Evolutionary conservation across 2,888 invertebrate species (phyloP).

Genomic region (Andrena minutula): DNA sequence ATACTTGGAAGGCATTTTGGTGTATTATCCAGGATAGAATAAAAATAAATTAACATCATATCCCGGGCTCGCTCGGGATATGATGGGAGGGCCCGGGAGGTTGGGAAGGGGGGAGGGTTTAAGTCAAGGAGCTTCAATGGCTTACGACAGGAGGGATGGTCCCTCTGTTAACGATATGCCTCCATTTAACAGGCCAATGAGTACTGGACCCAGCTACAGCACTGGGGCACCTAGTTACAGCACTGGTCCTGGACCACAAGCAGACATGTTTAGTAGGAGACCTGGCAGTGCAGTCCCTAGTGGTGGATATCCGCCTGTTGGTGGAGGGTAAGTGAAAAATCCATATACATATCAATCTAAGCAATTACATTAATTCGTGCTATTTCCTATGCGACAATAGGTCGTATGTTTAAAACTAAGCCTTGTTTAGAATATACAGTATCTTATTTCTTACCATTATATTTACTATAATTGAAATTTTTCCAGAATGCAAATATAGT

Average conservation of each 20-base stretch:
- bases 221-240: conserved; percentile 82
- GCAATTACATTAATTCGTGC: background rate
- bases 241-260: conserved; percentile 83
- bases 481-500: background rate
- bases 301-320: conserved; percentile 82
- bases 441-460: background rate
- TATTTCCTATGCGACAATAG: too few species aligned
- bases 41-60: conserved; percentile 64
- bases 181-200: conserved; percentile 81
- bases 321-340: conserved; percentile 80
- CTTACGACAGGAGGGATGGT: conserved; percentile 66
- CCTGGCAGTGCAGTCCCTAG: conserved; percentile 82
- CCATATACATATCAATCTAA: background rate
- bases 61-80: conserved; percentile 69
- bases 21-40: conserved; percentile 61
- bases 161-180: conserved; percentile 71
- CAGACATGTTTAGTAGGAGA: conserved; percentile 84
- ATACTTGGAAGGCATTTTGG: conserved; percentile 33
- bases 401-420: background rate
- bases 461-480: background rate
- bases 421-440: background rate
- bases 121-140: conserved; percentile 68
- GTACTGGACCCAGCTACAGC: conserved; percentile 78
- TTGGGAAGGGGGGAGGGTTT: conserved; percentile 68
- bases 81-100: conserved; percentile 72